These are phyloP conservation scores for Gobio occitaniae DNA, from an alignment of 2,797 vertebrate genomes.

Conservation along the genomic window DNA sequence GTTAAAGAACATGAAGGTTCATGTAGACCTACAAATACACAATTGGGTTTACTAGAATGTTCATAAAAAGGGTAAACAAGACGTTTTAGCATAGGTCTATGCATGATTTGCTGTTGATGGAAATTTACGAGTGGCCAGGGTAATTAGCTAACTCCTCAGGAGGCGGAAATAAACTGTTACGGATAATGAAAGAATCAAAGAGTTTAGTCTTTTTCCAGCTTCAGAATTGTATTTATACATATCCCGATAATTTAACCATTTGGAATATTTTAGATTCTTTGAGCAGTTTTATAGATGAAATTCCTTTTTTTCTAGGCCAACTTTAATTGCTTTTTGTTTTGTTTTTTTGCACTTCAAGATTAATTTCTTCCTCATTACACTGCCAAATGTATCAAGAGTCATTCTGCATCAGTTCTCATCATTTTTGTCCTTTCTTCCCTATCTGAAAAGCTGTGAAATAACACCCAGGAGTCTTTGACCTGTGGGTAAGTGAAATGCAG, in stretches of 20 bases:
- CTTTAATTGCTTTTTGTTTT: background rate
- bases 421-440: background rate
- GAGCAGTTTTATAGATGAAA: background rate
- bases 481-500: slow-evolving; percentile 15
- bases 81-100: background rate
- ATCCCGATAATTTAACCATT: background rate
- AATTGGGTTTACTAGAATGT: background rate
- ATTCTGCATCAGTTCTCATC: slow-evolving; percentile 24
- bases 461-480: slow-evolving; percentile 30
- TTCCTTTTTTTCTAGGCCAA: background rate
- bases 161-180: background rate
- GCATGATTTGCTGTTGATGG: slow-evolving; percentile 23
- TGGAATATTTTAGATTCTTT: background rate
- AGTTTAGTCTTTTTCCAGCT: background rate
- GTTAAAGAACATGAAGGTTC: background rate
- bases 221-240: background rate
- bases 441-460: background rate
- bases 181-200: background rate
- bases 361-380: background rate
- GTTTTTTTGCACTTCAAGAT: background rate
- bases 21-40: background rate
- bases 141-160: slow-evolving; percentile 12
- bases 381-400: slow-evolving; percentile 14
- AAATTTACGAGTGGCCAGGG: background rate
- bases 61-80: slow-evolving; percentile 11